A percentile compares a stretch with the other conserved stretches of the same genome.
phyloP scores from a whole-genome alignment of 2,797 vertebrate species.

The Lophius americanus region DNA sequence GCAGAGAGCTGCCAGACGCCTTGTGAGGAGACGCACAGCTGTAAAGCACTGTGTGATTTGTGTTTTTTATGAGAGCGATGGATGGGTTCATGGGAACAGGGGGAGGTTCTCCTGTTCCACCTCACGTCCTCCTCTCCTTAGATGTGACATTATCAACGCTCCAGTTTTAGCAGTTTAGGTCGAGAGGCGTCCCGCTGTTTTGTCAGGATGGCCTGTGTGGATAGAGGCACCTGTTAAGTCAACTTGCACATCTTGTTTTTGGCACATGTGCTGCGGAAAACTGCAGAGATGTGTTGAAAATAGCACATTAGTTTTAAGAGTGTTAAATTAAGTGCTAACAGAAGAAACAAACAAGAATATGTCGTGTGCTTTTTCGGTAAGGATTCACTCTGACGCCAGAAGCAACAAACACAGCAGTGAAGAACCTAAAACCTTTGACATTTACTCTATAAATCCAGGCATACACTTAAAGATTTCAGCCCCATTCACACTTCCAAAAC shows the following conservation, averaged over 20 bases:
- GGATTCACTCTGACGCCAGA: neutral
- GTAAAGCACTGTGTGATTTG: constrained; percentile 67
- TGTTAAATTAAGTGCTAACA: constrained; percentile 47
- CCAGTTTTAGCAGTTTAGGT: constrained; percentile 37
- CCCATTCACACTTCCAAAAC: no score
- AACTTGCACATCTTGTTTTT: constrained; percentile 49
- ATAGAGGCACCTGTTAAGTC: constrained; percentile 70
- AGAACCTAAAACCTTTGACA: no score
- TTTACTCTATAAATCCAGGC: no score
- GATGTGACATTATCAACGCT: constrained; percentile 58
- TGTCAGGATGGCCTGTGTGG: constrained; percentile 41
- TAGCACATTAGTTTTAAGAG: constrained; percentile 51
- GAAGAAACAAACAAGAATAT: constrained; percentile 34
- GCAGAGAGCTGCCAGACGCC: constrained; percentile 54
- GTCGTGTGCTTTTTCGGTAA: neutral
- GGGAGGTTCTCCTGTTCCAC: constrained; percentile 32
- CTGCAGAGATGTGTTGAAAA: constrained; percentile 46
- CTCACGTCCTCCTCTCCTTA: constrained; percentile 29
- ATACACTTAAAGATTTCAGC: no score
- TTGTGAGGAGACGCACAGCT: constrained; percentile 63
- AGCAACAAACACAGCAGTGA: no score
- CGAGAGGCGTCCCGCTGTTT: constrained; percentile 54
- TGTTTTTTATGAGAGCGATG: constrained; percentile 56
- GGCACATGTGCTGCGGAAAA: constrained; percentile 39
- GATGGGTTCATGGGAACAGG: constrained; percentile 20